These are phyloP conservation scores for Vanacampus margaritifer DNA, from an alignment of 2,113 vertebrate species.

Conservation along the genomic window DNA sequence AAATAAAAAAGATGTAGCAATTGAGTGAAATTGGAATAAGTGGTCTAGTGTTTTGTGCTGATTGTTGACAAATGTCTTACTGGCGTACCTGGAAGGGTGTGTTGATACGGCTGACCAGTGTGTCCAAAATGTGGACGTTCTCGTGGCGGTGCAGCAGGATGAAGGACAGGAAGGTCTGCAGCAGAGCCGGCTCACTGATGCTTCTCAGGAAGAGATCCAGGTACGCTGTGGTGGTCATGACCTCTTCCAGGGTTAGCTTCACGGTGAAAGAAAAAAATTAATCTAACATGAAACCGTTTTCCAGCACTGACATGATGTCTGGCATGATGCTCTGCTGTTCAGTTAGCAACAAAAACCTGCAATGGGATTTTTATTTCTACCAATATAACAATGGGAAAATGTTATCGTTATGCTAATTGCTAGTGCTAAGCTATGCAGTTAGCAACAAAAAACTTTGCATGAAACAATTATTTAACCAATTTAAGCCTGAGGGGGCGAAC, in stretches of 20 bases:
- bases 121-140: constrained; percentile 89
- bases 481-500: too few species aligned
- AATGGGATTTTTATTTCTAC: too few species aligned
- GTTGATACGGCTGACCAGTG: constrained; percentile 93
- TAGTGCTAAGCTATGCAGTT: too few species aligned
- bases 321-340: not conserved
- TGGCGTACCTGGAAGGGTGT: constrained; percentile 86
- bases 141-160: constrained; percentile 90
- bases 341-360: not conserved
- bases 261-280: not conserved
- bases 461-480: not conserved
- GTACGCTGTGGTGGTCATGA: constrained; percentile 95
- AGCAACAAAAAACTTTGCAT: not conserved
- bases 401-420: too few species aligned
- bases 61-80: too few species aligned
- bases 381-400: too few species aligned
- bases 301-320: too few species aligned
- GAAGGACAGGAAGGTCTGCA: constrained; percentile 94
- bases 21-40: too few species aligned
- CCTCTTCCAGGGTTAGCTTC: constrained; percentile 92
- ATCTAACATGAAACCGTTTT: too few species aligned
- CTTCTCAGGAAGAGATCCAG: constrained; percentile 91
- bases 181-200: constrained; percentile 84
- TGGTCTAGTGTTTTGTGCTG: too few species aligned
- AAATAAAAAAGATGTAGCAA: too few species aligned